Conservation (phyloP, 2,888 invertebrate species). For the Metellina segmentata region DNA sequence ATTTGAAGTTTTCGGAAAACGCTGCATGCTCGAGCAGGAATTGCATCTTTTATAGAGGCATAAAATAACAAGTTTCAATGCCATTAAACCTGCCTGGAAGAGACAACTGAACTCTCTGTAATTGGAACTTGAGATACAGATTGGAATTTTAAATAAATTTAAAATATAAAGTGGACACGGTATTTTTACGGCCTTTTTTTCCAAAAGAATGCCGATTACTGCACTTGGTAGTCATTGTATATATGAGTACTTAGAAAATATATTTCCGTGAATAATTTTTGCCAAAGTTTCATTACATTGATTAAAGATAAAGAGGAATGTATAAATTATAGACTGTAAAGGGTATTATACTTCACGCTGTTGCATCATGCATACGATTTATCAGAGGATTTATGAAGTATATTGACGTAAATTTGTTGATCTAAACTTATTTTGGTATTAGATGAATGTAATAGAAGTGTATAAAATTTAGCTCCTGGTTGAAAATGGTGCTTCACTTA, state of each 20-base stretch:
- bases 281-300: background rate
- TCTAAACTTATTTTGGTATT: no score
- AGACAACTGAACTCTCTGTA: conserved; percentile 2
- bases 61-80: conserved; percentile 55
- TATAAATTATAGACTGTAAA: background rate
- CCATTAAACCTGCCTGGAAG: conserved; percentile 30
- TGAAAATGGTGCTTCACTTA: no score
- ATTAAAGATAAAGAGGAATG: background rate
- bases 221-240: background rate
- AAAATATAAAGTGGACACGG: conserved; percentile 23
- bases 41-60: conserved; percentile 48
- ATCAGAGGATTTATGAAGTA: no score
- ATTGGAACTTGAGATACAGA: conserved; percentile 49
- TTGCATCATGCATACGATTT: no score
- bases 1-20: conserved; percentile 26
- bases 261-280: background rate
- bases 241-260: background rate
- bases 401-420: no score
- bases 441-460: no score
- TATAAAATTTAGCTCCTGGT: no score
- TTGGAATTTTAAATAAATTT: conserved; percentile 41
- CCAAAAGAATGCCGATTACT: background rate
- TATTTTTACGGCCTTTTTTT: conserved; percentile 23
- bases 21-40: background rate
- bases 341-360: no score